Base-by-base conservation (phyloP, 2,888 invertebrate species). In the Plusia festucae region DNA sequence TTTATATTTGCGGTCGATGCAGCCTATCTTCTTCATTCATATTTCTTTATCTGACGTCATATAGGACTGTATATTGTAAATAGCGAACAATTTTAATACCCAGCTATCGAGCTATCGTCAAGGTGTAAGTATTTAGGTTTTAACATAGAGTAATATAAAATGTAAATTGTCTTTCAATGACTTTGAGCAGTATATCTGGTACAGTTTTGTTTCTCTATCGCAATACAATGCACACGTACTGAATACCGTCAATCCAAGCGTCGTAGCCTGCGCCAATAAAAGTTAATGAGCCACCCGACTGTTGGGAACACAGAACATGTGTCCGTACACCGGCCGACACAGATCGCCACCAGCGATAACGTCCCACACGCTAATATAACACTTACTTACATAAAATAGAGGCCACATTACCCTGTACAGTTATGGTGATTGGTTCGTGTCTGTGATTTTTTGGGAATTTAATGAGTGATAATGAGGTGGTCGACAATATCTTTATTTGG, bases 281-380 rank as follows among this genome's bases (percentile, higher is more conserved):
- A 92, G 82, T 88, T 90, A 91, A 93, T 91, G 91, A 90, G 86
- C 83, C 84, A 70, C 76, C 82, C 80, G 81, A 88, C 88, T 85
- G 88, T 83, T 72, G 73, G 78, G 73, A 84, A 84, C 82, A 78
- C 79, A 57, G 78, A 78, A 84, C 85, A 84, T 80, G 74, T 82
- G 80, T 81, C 70, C 61, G 63, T 71, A 77, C 75, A 79, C 71
- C 60, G 70, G 60, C 60, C 65, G 54, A 68, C 68, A 70, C 60
- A 68, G 70, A 79, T 73, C 63, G 61, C 54, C 58, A 49, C 63
- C 40, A 52, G 52, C 53, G 82, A 81, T 81, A 76, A 66, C 22
- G 32, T 15, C 7, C 56, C 60, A 58, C 65, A 81, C 20, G 15
- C 68, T 20, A 34, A 53, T 76, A 49, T 65, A 60, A 32, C 62